phyloP scores from a whole-genome alignment of 2,797 vertebrate genomes.

The Luscinia luscinia region DNA sequence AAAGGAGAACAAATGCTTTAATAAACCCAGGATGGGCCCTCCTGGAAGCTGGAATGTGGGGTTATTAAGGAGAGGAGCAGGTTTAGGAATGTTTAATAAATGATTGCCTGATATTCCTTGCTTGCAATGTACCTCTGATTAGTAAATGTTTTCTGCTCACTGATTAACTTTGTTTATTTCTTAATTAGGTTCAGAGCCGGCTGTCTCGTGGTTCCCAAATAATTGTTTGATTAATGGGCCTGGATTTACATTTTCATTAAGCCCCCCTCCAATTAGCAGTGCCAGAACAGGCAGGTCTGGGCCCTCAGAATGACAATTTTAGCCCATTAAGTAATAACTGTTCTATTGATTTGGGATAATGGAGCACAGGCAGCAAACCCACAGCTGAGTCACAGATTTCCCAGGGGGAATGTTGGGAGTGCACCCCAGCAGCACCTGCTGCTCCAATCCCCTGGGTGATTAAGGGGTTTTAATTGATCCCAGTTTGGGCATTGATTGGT shows the following conservation, averaged over 20 bases:
- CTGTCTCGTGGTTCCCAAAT: slow-evolving; percentile 70
- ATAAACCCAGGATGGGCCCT: slow-evolving; percentile 48
- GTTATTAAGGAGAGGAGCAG: slow-evolving; percentile 25
- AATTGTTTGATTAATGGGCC: slow-evolving; percentile 78
- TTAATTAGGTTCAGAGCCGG: slow-evolving; percentile 74
- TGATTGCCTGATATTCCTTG: slow-evolving; percentile 50
- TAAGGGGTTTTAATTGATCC: neutral
- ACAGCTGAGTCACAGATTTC: neutral
- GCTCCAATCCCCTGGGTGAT: rapidly evolving
- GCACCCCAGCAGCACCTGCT: neutral
- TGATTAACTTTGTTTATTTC: slow-evolving; percentile 81
- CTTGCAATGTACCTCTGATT: slow-evolving; percentile 52
- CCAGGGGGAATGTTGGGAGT: neutral
- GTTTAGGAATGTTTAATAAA: slow-evolving; percentile 61
- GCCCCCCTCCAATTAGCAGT: slow-evolving; percentile 64
- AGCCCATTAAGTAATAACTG: slow-evolving; percentile 74
- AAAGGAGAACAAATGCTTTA: slow-evolving; percentile 67
- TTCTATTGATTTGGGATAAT: slow-evolving; percentile 75
- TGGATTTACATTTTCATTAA: slow-evolving; percentile 78
- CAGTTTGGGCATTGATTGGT: neutral
- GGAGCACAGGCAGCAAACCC: slow-evolving; percentile 49
- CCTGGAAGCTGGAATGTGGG: neutral
- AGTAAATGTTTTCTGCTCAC: slow-evolving; percentile 65
- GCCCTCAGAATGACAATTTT: slow-evolving; percentile 54
- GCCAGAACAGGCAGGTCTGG: slow-evolving; percentile 17